Base-by-base conservation (phyloP, 1,140 invertebrate species). In the Trichonephila clavata region DNA sequence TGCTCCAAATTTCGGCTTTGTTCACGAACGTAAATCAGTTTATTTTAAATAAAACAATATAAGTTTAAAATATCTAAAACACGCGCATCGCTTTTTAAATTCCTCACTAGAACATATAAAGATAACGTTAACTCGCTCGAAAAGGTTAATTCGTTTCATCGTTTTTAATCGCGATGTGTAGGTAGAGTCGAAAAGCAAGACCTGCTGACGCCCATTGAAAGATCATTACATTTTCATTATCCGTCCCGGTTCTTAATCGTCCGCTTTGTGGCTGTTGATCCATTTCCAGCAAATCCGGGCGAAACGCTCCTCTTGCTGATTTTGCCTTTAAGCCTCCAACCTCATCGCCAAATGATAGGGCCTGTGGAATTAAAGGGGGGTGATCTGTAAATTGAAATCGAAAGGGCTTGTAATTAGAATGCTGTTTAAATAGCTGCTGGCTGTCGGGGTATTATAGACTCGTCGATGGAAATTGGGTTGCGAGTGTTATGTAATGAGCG, bases 191-290 rank as follows among this genome's bases (percentile, higher is more conserved):
- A 6, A 16, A n/a, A 77, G 14, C 27, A 14, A 39, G 27, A 77
- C 16, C 27, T 39, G 71, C 71, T 77, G 71, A 77, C 71, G 71
- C 71, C 71, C 71, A 77, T 77, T 39, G 71, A 27, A 77, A 39
- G 71, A 77, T 77, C 71, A 77, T 77, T 77, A 77, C 32, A 32
- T 77, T 77, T 77, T 77, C 71, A 77, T 77, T 77, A 77, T 39
- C 71, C 21, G 61, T 21, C 61, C 61, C 16, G 61, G 21, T 63
- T 39, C 71, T 77, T 77, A 77, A 77, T 77, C 71, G 71, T 32
- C 27, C 71, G 71, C 24, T 32, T 63, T 77, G 71, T 77, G 71
- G 71, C 27, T 77, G 71, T 77, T 77, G 71, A 77, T 77, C 71
- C 71, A 27, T 77, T 77, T 77, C 32, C 71, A 16, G 71, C 71